Evolutionary conservation across 92 coral and sea anemone species (phyloP).

Genomic region (Paramuricea clavata): DNA sequence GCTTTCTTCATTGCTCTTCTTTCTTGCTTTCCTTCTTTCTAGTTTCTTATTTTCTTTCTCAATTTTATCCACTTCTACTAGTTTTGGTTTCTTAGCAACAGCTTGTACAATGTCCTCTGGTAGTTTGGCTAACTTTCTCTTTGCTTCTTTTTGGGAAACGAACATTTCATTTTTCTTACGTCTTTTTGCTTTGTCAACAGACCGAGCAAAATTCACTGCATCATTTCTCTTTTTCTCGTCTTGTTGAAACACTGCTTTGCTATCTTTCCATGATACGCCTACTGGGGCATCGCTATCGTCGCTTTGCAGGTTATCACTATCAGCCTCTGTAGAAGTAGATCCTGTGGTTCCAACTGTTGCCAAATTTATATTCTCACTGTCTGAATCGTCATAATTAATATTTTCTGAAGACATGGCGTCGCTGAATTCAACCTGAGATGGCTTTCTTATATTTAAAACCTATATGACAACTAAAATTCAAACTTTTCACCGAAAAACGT

Average conservation of each 20-base stretch:
- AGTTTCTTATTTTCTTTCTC: constrained; percentile 59
- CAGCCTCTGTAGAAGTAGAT: not conserved
- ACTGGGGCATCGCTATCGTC: constrained; percentile 82
- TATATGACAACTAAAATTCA: not conserved
- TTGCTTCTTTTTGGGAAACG: constrained; percentile 58
- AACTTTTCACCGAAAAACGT: not conserved
- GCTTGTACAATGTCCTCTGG: constrained; percentile 81
- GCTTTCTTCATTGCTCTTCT: constrained; percentile 29
- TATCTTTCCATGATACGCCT: constrained; percentile 79
- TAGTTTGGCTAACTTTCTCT: constrained; percentile 73
- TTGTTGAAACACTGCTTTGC: constrained; percentile 75
- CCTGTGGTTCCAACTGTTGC: not conserved
- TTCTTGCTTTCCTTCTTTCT: constrained; percentile 72
- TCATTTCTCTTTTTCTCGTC: constrained; percentile 73
- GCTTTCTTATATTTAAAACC: not conserved
- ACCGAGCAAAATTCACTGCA: constrained; percentile 57
- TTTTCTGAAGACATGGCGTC: not conserved
- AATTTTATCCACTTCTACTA: not conserved
- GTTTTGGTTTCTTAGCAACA: constrained; percentile 75
- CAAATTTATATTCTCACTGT: not conserved
- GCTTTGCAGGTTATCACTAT: not conserved
- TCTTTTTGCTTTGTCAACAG: constrained; percentile 77
- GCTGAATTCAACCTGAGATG: not conserved
- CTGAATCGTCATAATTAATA: not conserved
- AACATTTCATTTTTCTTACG: constrained; percentile 75